Conservation (phyloP, 1,140 invertebrate species). For the Bombus waltoni region DNA sequence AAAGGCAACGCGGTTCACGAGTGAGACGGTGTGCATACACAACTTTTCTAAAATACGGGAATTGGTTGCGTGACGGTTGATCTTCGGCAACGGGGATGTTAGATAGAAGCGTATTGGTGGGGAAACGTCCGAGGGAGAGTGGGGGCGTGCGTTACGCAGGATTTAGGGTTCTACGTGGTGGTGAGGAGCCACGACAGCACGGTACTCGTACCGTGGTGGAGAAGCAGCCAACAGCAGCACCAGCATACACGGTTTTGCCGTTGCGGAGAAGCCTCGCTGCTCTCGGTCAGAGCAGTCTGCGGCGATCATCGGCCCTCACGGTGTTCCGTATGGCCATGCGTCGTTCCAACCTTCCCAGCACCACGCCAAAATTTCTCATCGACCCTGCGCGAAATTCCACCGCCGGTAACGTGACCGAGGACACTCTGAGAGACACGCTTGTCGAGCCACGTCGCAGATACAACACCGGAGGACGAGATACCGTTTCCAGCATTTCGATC, state of each 20-base stretch:
- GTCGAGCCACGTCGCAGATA: neutral
- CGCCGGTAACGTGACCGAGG: constrained; percentile 5
- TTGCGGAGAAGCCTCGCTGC: constrained; percentile 51
- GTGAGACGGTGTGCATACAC: neutral
- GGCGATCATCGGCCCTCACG: constrained; percentile 61
- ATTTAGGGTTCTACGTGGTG: constrained; percentile 69
- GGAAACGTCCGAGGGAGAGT: constrained; percentile 52
- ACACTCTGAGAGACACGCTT: neutral
- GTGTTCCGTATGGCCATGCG: constrained; percentile 70
- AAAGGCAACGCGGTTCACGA: neutral
- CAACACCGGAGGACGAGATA: neutral
- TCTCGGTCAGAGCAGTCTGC: constrained; percentile 57
- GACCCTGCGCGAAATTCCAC: constrained; percentile 32
- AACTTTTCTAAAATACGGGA: constrained; percentile 23
- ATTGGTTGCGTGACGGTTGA: constrained; percentile 50
- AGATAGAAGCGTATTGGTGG: constrained; percentile 50
- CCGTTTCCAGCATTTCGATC: neutral
- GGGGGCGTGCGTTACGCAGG: constrained; percentile 65
- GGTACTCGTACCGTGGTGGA: constrained; percentile 48
- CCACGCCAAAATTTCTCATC: constrained; percentile 27
- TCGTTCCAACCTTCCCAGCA: constrained; percentile 47
- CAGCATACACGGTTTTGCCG: constrained; percentile 54
- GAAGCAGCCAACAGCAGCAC: constrained; percentile 37
- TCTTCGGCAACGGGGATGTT: constrained; percentile 51
- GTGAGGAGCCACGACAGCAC: constrained; percentile 46